A percentile compares a stretch with the other conserved stretches of the same genome.
These are phyloP conservation scores for Etheostoma spectabile DNA, from an alignment of 2,113 vertebrate species.

Conservation along the genomic window DNA sequence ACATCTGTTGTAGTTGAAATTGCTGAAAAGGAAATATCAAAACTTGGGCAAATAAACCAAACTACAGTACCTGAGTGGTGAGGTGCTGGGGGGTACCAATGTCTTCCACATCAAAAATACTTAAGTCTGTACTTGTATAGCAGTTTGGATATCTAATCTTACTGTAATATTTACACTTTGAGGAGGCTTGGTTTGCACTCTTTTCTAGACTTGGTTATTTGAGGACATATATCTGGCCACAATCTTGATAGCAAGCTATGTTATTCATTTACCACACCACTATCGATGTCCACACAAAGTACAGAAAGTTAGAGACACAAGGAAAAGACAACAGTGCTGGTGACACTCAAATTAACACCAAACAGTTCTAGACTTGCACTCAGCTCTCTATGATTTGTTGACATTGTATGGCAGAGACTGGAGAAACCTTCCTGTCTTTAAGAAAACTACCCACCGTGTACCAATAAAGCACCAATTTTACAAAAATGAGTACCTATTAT, in stretches of 20 bases:
- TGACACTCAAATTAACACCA: neutral
- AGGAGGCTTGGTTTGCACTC: constrained; percentile 2
- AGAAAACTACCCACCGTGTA: neutral
- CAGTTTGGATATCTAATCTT: neutral
- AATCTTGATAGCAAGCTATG: neutral
- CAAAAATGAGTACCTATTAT: neutral
- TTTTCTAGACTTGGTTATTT: constrained; percentile 25
- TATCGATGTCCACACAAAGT: neutral
- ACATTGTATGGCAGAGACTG: neutral
- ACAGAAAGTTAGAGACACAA: neutral
- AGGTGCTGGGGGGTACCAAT: neutral
- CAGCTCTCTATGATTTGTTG: neutral
- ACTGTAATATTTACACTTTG: neutral
- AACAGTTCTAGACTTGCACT: constrained; percentile 30
- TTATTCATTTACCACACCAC: constrained; percentile 21
- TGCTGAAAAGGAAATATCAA: neutral
- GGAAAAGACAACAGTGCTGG: neutral
- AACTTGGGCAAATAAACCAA: neutral
- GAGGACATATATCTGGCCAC: constrained; percentile 23
- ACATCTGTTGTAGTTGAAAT: neutral
- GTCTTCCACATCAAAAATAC: neutral
- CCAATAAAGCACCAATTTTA: neutral
- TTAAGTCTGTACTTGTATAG: neutral
- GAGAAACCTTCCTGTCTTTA: neutral
- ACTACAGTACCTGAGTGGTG: neutral